Evolutionary conservation across 2,888 invertebrate genomes (phyloP), one percentile per base, ranked within the genome.

Genomic region (Linnaemya tessellans): DNA sequence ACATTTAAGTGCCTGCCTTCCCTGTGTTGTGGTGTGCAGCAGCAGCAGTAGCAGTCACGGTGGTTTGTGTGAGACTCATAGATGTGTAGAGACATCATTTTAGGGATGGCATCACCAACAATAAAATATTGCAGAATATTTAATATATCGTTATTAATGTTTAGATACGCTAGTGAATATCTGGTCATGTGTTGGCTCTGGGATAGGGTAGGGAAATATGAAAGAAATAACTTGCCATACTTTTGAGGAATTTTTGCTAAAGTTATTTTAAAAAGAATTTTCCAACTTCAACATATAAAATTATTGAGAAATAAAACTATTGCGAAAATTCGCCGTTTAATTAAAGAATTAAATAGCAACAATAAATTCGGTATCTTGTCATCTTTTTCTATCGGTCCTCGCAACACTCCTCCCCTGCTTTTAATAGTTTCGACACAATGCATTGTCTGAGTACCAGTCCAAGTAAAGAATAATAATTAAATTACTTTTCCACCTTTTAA

Each of bases 1-100:
- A 71, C 46, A 64, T 64, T 77, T 82, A 77, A 77, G 77, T 77
- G 56, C 38, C 18, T 35, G 30, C 30, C 18, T 35, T 2, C 30
- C 30, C 30, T 13, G 49, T 18, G 11, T 54, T 56, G 65, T 60
- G 51, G 41, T 20, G 41, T 56, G 20, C n/a, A n/a, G 30, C 3
- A 30, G 30, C 5, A n/a, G 30, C 5, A 30, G 3, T 30, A 30
- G 15, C n/a, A 49, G 49, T 35, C 62, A 38, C 3, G 41, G 41
- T 43, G 51, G 51, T 75, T 25, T 18, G 11, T 11, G 65, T 41
- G 13, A 25, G 9, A 65, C 25, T 1, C 62, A 8, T 13, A 41
- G 15, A 25, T 3, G 38, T 41, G 38, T 41, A 51, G 51, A 20
- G 10, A 20, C 10, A n/a, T 1, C 4, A 46, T 13, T 43, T 13